These are phyloP conservation scores for Mallotus villosus DNA, from an alignment of 2,797 vertebrate genomes.

Conservation along the genomic window DNA sequence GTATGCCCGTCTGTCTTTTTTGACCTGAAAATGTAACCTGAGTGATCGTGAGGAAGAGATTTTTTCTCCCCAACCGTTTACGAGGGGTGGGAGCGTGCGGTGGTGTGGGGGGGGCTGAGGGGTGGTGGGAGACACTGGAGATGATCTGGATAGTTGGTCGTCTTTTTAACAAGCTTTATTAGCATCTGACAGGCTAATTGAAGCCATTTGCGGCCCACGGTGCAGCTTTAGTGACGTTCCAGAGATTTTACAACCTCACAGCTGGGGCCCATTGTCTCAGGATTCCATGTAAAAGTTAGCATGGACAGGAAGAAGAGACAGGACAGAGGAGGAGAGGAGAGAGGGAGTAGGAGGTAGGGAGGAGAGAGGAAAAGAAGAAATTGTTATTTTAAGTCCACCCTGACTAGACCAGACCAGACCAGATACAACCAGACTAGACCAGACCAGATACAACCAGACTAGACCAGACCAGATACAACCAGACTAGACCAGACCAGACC, in stretches of 20 bases:
- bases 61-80: background rate
- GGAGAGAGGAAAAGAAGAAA: background rate
- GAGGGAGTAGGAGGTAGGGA: conserved; percentile 23
- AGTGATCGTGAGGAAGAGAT: background rate
- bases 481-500: background rate
- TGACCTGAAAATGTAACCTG: background rate
- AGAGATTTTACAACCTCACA: conserved; percentile 71
- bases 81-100: background rate
- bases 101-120: background rate
- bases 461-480: background rate
- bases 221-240: conserved; percentile 70
- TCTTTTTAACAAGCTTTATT: conserved; percentile 66
- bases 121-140: conserved; percentile 31
- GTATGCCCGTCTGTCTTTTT: background rate
- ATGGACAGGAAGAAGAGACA: conserved; percentile 41
- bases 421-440: background rate
- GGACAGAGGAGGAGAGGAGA: conserved; percentile 48
- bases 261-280: conserved; percentile 73
- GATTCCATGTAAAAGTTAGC: conserved; percentile 47
- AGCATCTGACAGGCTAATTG: conserved; percentile 72
- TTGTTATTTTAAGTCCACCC: conserved; percentile 7
- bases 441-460: background rate
- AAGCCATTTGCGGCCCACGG: conserved; percentile 68
- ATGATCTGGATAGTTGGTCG: conserved; percentile 56
- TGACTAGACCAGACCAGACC: background rate